phyloP scores from a whole-genome alignment of 2,113 vertebrate species.

The Myocastor coypus region DNA sequence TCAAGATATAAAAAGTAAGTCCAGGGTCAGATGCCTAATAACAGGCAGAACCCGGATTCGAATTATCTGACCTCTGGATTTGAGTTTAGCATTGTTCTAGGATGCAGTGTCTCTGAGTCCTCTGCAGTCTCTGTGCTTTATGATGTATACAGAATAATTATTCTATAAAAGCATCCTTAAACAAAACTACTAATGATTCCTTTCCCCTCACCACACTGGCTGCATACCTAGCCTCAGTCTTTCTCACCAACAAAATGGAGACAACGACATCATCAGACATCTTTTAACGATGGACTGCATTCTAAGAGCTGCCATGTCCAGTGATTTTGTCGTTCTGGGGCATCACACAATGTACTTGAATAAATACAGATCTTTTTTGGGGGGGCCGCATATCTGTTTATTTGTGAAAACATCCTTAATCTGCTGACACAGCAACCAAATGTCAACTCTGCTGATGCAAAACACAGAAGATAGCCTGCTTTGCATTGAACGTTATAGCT shows the following conservation, averaged over 20 bases:
- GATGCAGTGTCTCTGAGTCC: background rate
- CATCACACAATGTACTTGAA: background rate
- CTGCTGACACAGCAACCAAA: too few species aligned
- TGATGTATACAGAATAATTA: background rate
- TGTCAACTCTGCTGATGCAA: too few species aligned
- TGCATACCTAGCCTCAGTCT: background rate
- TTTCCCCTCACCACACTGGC: background rate
- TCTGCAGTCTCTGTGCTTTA: background rate
- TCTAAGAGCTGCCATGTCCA: background rate
- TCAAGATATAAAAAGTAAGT: constrained; percentile 14
- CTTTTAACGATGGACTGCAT: background rate
- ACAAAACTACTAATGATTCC: background rate
- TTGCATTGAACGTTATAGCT: too few species aligned
- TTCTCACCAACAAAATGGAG: background rate
- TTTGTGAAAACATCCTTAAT: too few species aligned
- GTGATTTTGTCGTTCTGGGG: background rate
- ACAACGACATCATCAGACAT: background rate
- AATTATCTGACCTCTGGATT: background rate
- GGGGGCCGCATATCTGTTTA: too few species aligned
- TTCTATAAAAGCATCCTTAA: background rate
- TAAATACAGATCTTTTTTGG: too few species aligned
- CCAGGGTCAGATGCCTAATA: background rate
- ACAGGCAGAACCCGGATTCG: background rate
- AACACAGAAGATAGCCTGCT: too few species aligned
- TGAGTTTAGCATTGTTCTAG: background rate